phyloP scores from a whole-genome alignment of 2,797 vertebrate species.

The Megaceryle alcyon region DNA sequence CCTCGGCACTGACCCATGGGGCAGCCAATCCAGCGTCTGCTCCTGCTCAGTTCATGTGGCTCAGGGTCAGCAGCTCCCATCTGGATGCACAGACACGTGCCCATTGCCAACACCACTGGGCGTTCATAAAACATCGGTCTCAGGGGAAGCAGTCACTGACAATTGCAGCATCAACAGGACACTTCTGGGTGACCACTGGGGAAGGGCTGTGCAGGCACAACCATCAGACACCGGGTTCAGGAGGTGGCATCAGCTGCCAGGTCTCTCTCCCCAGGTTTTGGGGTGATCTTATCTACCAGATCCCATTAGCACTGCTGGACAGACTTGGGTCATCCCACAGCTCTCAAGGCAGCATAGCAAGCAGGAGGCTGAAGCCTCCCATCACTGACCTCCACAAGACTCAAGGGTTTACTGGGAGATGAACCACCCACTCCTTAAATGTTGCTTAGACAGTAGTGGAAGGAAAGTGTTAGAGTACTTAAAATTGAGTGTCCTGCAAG shows the following conservation, averaged over 20 bases:
- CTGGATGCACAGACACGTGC: not conserved
- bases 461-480: not conserved
- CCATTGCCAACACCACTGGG: not conserved
- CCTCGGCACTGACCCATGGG: not conserved
- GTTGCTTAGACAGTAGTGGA: not conserved
- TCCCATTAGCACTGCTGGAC: not conserved
- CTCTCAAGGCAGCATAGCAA: not conserved
- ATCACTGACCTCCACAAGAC: not conserved
- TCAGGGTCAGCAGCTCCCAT: not conserved
- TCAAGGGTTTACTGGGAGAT: not conserved
- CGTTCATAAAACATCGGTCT: not conserved
- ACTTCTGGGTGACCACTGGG: not conserved
- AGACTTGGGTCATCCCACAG: rapidly evolving
- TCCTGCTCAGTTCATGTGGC: not conserved
- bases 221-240: too few relatives aligned
- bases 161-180: not conserved
- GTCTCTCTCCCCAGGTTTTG: not conserved
- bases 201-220: not conserved
- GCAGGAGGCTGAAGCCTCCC: not conserved
- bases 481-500: not conserved
- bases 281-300: not conserved
- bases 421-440: rapidly evolving
- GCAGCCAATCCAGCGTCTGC: not conserved
- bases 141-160: not conserved
- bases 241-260: not conserved